Conservation (phyloP, 2,797 vertebrate species). For the Sphenodon punctatus region DNA sequence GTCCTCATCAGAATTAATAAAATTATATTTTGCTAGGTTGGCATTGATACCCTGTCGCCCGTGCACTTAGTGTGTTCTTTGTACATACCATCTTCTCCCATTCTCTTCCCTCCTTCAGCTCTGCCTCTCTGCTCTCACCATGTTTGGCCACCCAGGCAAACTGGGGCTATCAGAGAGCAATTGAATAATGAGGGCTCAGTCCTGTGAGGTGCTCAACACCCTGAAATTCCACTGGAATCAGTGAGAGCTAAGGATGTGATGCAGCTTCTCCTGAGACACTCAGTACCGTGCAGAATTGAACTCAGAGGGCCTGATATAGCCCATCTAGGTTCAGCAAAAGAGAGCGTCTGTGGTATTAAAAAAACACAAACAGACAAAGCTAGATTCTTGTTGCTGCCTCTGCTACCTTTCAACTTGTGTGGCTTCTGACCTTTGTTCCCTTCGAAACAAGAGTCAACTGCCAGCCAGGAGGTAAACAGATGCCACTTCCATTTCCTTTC, state of each 20-base stretch:
- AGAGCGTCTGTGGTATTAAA: slow-evolving; percentile 9
- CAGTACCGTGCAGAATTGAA: background rate
- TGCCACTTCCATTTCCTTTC: slow-evolving; percentile 29
- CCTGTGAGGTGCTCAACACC: background rate
- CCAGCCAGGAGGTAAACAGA: slow-evolving; percentile 20
- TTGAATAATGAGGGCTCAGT: background rate
- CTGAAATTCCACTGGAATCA: background rate
- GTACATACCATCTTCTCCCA: too few species aligned
- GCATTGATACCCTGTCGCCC: too few species aligned
- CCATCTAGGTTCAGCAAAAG: background rate
- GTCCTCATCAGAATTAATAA: background rate
- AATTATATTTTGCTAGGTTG: too few species aligned
- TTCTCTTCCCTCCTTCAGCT: too few species aligned
- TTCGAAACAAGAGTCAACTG: background rate
- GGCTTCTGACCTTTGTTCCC: slow-evolving; percentile 45
- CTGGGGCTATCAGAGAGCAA: too few species aligned
- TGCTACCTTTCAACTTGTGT: slow-evolving; percentile 19
- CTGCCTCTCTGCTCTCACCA: too few species aligned
- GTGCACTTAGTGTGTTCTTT: too few species aligned
- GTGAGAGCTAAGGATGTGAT: background rate
- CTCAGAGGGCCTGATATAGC: background rate
- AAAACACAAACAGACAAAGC: too few species aligned
- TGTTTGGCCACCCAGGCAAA: too few species aligned
- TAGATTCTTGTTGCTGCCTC: background rate
- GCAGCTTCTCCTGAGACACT: background rate